These are phyloP conservation scores for Panopea generosa DNA, from an alignment of 2,888 invertebrate genomes.

Conservation along the genomic window DNA sequence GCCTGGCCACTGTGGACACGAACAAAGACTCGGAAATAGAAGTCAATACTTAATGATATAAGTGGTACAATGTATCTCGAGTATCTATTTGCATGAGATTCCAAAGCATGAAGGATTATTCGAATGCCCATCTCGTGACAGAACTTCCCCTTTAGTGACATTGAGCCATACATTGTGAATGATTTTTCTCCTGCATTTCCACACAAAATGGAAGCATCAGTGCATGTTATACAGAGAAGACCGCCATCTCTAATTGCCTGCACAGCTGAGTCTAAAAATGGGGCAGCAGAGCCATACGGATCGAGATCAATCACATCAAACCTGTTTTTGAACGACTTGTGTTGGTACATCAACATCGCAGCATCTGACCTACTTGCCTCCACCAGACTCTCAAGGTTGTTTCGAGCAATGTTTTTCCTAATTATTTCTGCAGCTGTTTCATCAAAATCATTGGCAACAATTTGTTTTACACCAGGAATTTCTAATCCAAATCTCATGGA, in stretches of 20 bases:
- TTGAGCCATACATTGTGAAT: conserved; percentile 95
- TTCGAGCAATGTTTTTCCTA: conserved; percentile 91
- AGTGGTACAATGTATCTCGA: conserved; percentile 96
- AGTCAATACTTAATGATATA: conserved; percentile 96
- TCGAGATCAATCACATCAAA: conserved; percentile 98
- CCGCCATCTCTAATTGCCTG: conserved; percentile 88
- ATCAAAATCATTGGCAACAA: conserved; percentile 97
- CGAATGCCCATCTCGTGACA: conserved; percentile 98
- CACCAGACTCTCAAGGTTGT: conserved; percentile 91
- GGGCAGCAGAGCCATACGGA: conserved; percentile 98
- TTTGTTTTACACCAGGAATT: conserved; percentile 90
- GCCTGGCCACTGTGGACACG: conserved; percentile 92
- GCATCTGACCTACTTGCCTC: conserved; percentile 94
- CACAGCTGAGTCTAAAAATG: conserved; percentile 89
- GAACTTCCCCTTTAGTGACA: conserved; percentile 92
- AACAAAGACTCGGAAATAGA: conserved; percentile 98
- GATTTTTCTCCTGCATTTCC: conserved; percentile 98
- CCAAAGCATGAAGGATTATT: conserved; percentile 95
- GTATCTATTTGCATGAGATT: conserved; percentile 96
- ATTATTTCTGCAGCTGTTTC: conserved; percentile 94
- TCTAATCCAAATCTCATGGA: conserved; percentile 99
- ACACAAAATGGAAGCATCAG: conserved; percentile 97
- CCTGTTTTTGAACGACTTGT: conserved; percentile 88
- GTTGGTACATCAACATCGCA: conserved; percentile 86
- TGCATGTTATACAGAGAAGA: conserved; percentile 96